Conservation (phyloP, 2,797 vertebrate species). For the Aulostomus chinensis region DNA sequence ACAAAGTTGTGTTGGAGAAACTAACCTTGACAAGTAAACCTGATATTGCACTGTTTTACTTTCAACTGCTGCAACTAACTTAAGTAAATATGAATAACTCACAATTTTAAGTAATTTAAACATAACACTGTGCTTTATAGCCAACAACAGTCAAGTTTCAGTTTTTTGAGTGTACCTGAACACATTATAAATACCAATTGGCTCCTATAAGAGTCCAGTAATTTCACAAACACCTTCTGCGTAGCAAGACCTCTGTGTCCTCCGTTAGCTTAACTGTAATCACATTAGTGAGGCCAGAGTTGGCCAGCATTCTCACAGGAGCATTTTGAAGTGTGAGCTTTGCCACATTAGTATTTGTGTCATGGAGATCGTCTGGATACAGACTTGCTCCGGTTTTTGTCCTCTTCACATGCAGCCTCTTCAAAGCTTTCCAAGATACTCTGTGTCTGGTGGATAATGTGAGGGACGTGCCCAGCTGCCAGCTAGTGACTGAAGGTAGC, state of each 20-base stretch:
- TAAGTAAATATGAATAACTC: too few relatives aligned
- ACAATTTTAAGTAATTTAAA: too few relatives aligned
- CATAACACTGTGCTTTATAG: too few relatives aligned
- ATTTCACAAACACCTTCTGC: slow-evolving; percentile 3
- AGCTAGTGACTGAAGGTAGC: slow-evolving; percentile 21
- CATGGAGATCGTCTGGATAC: slow-evolving; percentile 14
- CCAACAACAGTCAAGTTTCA: too few relatives aligned
- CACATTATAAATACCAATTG: too few relatives aligned
- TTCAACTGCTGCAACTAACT: too few relatives aligned
- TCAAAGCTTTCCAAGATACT: slow-evolving; percentile 61
- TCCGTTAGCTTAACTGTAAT: slow-evolving; percentile 30
- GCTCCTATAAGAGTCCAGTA: too few relatives aligned
- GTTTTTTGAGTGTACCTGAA: too few relatives aligned
- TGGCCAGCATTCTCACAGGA: slow-evolving; percentile 18
- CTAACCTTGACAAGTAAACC: too few relatives aligned
- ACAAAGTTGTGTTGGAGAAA: too few relatives aligned
- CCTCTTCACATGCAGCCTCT: slow-evolving; percentile 51
- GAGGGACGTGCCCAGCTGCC: slow-evolving; percentile 26
- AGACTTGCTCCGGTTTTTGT: slow-evolving; percentile 45
- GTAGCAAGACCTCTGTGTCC: slow-evolving; percentile 23
- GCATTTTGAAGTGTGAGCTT: slow-evolving; percentile 35
- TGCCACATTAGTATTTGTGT: slow-evolving; percentile 51
- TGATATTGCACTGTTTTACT: too few relatives aligned
- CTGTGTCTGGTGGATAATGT: slow-evolving; percentile 53
- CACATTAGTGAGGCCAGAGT: slow-evolving; percentile 22